These are phyloP conservation scores for Carollia perspicillata DNA, from an alignment of 2,113 vertebrate species.

Conservation along the genomic window DNA sequence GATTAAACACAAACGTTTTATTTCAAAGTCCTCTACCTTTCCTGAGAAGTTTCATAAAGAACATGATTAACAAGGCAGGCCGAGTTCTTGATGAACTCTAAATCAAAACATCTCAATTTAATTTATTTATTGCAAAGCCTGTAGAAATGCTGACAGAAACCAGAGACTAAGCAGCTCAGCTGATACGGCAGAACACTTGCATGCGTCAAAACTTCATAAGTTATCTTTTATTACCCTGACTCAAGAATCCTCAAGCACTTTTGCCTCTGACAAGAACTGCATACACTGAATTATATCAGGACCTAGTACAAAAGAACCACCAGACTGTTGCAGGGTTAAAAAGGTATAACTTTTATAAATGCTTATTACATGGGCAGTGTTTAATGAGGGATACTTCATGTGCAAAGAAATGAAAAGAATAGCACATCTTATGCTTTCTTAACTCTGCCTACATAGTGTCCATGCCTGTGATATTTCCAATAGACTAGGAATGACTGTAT, in stretches of 20 bases:
- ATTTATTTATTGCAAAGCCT: conserved; percentile 15
- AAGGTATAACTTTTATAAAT: background rate
- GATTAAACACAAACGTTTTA: conserved; percentile 27
- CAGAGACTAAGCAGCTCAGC: background rate
- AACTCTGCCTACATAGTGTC: background rate
- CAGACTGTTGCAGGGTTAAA: background rate
- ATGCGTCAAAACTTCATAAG: background rate
- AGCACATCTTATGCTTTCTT: background rate
- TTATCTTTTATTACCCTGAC: background rate
- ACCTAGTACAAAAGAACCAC: background rate
- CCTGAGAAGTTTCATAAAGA: background rate
- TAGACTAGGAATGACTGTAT: background rate
- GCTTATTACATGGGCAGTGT: background rate
- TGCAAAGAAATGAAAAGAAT: conserved; percentile 32
- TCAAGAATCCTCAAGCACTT: conserved; percentile 12
- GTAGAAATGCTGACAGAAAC: background rate
- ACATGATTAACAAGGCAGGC: background rate
- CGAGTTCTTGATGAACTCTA: conserved; percentile 2
- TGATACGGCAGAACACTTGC: background rate
- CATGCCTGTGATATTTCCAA: background rate
- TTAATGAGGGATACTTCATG: background rate
- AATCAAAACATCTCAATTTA: background rate
- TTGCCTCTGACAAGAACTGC: background rate
- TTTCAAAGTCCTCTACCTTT: conserved; percentile 14
- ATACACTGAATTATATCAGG: background rate